These are phyloP conservation scores for Etheostoma cragini DNA, from an alignment of 2,113 vertebrate species.

Conservation along the genomic window DNA sequence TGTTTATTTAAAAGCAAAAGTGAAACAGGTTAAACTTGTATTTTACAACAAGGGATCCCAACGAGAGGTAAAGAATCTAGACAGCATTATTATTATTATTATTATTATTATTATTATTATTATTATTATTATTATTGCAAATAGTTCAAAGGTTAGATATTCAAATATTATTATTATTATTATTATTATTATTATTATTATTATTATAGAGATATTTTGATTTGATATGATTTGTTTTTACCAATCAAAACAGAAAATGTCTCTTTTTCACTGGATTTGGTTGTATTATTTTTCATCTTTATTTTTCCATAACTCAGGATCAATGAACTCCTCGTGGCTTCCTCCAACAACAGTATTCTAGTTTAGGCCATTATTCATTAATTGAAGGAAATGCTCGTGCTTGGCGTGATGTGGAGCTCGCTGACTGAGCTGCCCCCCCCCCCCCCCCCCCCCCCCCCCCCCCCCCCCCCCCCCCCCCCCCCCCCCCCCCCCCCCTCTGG, in stretches of 20 bases:
- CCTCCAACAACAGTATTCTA: too few species aligned
- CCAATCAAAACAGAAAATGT: neutral
- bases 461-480: constrained; percentile 64
- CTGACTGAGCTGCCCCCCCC: constrained; percentile 24
- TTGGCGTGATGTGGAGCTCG: neutral
- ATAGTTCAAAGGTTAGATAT: neutral
- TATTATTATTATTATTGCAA: neutral
- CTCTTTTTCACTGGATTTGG: neutral
- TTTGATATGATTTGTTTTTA: neutral
- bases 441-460: too few species aligned
- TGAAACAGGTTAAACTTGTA: neutral
- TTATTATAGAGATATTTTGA: neutral
- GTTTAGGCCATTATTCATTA: neutral
- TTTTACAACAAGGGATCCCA: neutral
- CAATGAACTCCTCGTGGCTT: neutral
- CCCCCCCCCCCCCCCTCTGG: constrained; percentile 58
- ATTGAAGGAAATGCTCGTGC: neutral
- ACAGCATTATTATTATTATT: neutral
- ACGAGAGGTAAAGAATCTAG: neutral
- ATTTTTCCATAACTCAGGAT: neutral
- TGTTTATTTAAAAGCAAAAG: neutral
- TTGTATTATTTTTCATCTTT: neutral
- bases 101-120: neutral
- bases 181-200: too few species aligned
- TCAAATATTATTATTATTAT: neutral